These are phyloP conservation scores for Cyprinodon diabolis DNA, from an alignment of 2,797 vertebrate genomes.

Conservation along the genomic window DNA sequence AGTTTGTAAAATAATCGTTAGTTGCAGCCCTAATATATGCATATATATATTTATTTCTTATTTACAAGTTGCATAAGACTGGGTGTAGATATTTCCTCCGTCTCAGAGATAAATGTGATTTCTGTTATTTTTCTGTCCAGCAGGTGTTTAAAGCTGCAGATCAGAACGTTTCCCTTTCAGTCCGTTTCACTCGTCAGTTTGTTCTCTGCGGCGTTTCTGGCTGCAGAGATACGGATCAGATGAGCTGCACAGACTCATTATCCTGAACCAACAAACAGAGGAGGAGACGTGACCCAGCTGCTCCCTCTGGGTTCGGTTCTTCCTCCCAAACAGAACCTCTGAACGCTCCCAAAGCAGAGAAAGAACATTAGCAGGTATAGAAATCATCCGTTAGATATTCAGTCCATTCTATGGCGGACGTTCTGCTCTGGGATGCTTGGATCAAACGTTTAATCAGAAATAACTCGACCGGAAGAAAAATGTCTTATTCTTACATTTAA, in stretches of 20 bases:
- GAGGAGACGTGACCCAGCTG: constrained; percentile 10
- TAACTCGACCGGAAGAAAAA: neutral
- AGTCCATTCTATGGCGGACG: too few relatives aligned
- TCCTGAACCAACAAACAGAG: constrained; percentile 7
- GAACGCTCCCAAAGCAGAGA: too few relatives aligned
- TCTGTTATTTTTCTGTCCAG: neutral
- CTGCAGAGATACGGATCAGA: constrained; percentile 13
- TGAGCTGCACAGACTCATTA: neutral
- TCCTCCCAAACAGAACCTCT: neutral
- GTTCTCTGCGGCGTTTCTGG: neutral
- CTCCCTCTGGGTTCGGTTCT: neutral
- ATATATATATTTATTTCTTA: too few relatives aligned
- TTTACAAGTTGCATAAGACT: too few relatives aligned
- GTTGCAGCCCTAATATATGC: too few relatives aligned
- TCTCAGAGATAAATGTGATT: neutral
- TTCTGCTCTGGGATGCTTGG: too few relatives aligned
- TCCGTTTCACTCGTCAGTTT: too few relatives aligned
- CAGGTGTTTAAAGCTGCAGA: neutral
- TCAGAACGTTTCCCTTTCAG: neutral
- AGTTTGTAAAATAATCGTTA: too few relatives aligned
- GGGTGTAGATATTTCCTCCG: neutral
- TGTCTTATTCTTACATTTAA: neutral
- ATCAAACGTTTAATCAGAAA: too few relatives aligned
- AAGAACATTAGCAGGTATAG: neutral
- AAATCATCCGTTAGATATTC: too few relatives aligned